Evolutionary conservation across 1,140 invertebrate species (phyloP), one percentile per base, ranked within the genome.

Genomic region (Eupristina koningsbergeri): DNA sequence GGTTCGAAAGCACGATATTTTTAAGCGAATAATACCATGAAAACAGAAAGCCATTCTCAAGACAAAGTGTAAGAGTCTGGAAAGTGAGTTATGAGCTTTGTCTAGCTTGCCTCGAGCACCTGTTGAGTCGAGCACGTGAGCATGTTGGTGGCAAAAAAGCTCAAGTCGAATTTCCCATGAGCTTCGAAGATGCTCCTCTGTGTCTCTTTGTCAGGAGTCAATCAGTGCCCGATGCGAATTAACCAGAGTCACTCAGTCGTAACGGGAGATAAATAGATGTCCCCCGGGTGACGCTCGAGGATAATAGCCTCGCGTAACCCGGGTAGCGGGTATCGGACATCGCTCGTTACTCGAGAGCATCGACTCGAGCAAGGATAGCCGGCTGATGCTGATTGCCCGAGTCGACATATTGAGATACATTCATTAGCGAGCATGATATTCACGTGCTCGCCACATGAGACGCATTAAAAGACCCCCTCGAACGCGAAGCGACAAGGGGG

Each of bases 391-490:
- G 74, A 81, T 74, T 81, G 80, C 69, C 45, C 0, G 22, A 26
- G 41, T 45, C 86, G 86, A 86, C 87, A 84, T 84, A 26, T 89
- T 89, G 88, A 89, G 89, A 89, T 63, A 81, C 89, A 87, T 90
- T 90, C 88, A 90, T 90, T 90, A 90, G 89, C 85, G 85, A 63
- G 78, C 64, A 85, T 80, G 80, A 87, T 84, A 79, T 85, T 83
- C 80, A 81, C 73, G 85, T 75, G 80, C 76, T 87, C 87, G 83
- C 88, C 86, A 83, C 87, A 85, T 87, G 87, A 88, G 85, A 84
- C 82, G 80, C 84, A 86, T 85, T 81, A 83, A 79, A 81, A 58
- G 82, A 74, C 74, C 64, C 84, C 71, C 74, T 83, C n/a, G 50
- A 71, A 31, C 29, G 13, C 29, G 36, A 50, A 50, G 3, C 22